Evolutionary conservation across 2,113 vertebrate species (phyloP), one percentile per base, ranked within the genome.

Genomic region (Protobothrops mucrosquamatus): DNA sequence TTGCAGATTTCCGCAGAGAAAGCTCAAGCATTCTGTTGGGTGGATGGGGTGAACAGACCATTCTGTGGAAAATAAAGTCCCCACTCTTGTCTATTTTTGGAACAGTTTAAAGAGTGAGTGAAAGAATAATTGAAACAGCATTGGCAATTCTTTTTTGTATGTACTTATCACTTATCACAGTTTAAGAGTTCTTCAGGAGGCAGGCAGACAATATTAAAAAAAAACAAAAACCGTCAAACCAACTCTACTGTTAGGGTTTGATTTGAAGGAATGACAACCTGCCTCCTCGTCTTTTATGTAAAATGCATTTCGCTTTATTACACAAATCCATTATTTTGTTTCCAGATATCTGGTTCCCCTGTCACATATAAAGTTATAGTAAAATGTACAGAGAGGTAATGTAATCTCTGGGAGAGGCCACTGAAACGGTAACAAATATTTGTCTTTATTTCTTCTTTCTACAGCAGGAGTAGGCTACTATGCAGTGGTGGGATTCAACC

Each of bases 291-390:
- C 91, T 56, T 0, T 46, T 93, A 92, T 1, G 22, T 3, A 10
- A 61, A 91, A 57, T 57, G 85, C 85, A 57, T 93, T 95, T 43
- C 87, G 14, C 43, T 54, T 91, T 59, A 85, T 59, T 89, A 54
- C 20, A 6, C 51, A 90, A 0, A 1, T 91, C 92, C 87, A 81
- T 87, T 88, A 20, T 52, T n/a, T 87, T 89, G 20, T 59, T n/a
- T 93, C 29, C 90, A 69, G 20, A 11, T 24, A 89, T 64, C 81
- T 88, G 52, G 64, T 3, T 64, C 24, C 93, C 39, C 9, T 54
- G n/a, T 4, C 0, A 7, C 92, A 94, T 85, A 51, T 4, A 6
- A 4, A 87, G 54, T 12, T 85, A 92, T 64, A 74, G 6, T 74
- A 34, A 74, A 23, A 43, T 22, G 61, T 89, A 52, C 34, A 14